Evolutionary conservation across 2,888 invertebrate species (phyloP), one percentile per base, ranked within the genome.

Genomic region (Pristionchus mayeri): DNA sequence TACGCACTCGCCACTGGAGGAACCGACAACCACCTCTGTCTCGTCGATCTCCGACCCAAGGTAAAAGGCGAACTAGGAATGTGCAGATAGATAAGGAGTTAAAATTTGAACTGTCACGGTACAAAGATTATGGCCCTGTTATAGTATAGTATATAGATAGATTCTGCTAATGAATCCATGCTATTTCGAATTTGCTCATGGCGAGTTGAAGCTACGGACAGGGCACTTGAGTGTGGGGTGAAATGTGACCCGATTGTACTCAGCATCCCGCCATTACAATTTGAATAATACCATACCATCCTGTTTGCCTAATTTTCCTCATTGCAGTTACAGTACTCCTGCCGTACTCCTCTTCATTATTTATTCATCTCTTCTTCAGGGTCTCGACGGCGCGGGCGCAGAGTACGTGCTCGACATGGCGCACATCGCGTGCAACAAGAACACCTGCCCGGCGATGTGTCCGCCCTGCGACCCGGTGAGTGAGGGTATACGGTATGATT

Each of bases 341-440:
- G 27, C 11, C 16, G 44, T 57, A 60, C 18, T 27, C 34, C 21
- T 18, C 11, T 57, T 37, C n/a, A n/a, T n/a, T n/a, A n/a, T 50
- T 2, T 27, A n/a, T n/a, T n/a, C n/a, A 57, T n/a, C 16, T 60
- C 27, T n/a, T 52, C n/a, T 34, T 34, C 81, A 81, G 79, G 96
- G 96, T 0, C 93, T 97, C 0, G 96, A 96, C 27, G 98, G 97
- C 0, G 95, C 97, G 18, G 67, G 83, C 71, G 97, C 96, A 0
- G 98, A 98, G 93, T 95, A 95, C 84, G 95, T 97, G 75, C 94
- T 98, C 48, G 98, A 99, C 93, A 95, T 96, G 87, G 95, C 97
- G 89, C 95, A 96, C 86, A 96, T 99, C 91, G 97, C 97, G 21
- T 97, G 97, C 93, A 99, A 99, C 93, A 99, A 99, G 94, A 99